These are phyloP conservation scores for Hiodon alosoides DNA, from an alignment of 2,113 vertebrate species.

Conservation along the genomic window DNA sequence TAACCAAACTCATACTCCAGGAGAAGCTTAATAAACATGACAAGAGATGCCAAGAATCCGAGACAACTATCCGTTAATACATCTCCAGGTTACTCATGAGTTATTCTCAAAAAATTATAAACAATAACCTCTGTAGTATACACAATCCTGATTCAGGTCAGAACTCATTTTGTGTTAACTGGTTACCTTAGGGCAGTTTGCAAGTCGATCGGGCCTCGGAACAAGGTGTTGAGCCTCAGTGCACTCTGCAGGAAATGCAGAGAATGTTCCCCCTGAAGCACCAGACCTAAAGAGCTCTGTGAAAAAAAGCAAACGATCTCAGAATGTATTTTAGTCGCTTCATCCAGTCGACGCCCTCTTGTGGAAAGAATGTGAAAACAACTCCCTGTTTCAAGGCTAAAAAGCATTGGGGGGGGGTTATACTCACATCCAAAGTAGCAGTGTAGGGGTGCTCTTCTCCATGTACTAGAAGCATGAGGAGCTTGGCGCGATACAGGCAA, in stretches of 20 bases:
- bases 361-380: neutral
- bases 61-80: no score
- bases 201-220: slow-evolving; percentile 57
- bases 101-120: no score
- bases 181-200: slow-evolving; percentile 64
- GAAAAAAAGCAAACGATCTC: slow-evolving; percentile 6
- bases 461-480: slow-evolving; percentile 59
- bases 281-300: slow-evolving; percentile 67
- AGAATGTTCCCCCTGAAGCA: slow-evolving; percentile 58
- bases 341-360: neutral
- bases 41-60: no score
- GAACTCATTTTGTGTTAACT: no score
- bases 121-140: no score
- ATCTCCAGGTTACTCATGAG: no score
- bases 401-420: neutral
- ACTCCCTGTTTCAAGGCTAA: neutral
- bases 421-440: slow-evolving; percentile 66
- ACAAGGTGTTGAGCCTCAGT: slow-evolving; percentile 61
- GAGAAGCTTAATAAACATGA: no score
- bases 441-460: slow-evolving; percentile 71
- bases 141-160: no score
- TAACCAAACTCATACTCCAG: no score
- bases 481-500: slow-evolving; percentile 67
- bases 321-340: neutral
- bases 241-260: slow-evolving; percentile 62